Evolutionary conservation across 2,888 invertebrate species (phyloP).

Genomic region (Ochropacha duplaris): DNA sequence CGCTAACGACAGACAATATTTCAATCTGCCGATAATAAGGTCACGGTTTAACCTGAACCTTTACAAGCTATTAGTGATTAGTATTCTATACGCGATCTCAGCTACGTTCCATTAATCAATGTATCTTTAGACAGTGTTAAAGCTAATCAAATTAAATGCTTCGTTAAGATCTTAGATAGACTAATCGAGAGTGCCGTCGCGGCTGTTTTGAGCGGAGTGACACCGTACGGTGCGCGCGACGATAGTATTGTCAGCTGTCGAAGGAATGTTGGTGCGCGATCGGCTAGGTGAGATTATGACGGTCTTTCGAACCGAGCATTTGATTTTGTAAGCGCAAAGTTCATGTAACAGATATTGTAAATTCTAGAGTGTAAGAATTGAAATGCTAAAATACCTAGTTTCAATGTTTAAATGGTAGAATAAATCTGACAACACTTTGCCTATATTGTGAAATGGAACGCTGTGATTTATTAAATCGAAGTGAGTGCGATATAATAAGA

Average conservation of each 20-base stretch:
- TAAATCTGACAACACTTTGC: not conserved
- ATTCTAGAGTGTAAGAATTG: conserved; percentile 2
- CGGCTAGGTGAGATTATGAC: conserved; percentile 15
- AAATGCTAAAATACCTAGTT: not conserved
- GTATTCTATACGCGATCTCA: conserved; percentile 28
- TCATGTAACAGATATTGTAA: conserved; percentile 3
- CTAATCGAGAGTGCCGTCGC: conserved; percentile 20
- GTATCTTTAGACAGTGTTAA: conserved; percentile 32
- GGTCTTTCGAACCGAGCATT: conserved; percentile 11
- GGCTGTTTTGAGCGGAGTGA: conserved; percentile 35
- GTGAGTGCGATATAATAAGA: not conserved
- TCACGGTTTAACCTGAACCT: conserved; percentile 58
- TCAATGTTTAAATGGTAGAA: not conserved
- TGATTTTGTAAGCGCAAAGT: conserved; percentile 8
- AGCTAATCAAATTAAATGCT: conserved; percentile 62
- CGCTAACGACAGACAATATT: conserved; percentile 35
- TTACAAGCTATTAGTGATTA: conserved; percentile 37
- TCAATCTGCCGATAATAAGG: conserved; percentile 49
- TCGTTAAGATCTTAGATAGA: conserved; percentile 54
- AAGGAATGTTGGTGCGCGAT: conserved; percentile 33
- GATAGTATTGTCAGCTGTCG: conserved; percentile 45
- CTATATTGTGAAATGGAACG: not conserved
- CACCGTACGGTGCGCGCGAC: conserved; percentile 20
- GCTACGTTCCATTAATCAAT: conserved; percentile 50
- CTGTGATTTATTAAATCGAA: not conserved